These are phyloP conservation scores for Rhabdornis inornatus DNA, from an alignment of 2,113 vertebrate genomes.

Conservation along the genomic window DNA sequence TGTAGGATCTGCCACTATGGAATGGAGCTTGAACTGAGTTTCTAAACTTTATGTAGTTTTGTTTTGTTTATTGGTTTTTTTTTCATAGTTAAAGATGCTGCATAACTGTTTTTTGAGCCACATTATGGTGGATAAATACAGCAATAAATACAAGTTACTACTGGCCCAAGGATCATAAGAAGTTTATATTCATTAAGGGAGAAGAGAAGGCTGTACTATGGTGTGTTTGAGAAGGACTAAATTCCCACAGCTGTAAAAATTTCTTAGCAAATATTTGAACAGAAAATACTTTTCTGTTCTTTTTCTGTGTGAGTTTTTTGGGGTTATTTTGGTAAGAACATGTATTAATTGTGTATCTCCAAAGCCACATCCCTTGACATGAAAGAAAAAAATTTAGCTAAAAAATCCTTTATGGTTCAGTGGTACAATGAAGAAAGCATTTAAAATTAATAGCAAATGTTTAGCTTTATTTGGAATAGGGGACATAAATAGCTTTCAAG, in stretches of 20 bases:
- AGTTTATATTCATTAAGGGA: neutral
- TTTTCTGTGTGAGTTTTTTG: neutral
- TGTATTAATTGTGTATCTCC: neutral
- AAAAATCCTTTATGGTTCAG: neutral
- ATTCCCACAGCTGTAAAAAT: neutral
- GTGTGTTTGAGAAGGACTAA: neutral
- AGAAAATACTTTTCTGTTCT: neutral
- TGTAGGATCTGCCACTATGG: neutral
- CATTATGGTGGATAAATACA: neutral
- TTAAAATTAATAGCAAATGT: neutral
- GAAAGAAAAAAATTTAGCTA: neutral
- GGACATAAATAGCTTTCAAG: neutral
- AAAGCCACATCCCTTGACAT: neutral
- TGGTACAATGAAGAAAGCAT: neutral
- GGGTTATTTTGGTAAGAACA: neutral
- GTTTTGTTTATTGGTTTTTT: neutral
- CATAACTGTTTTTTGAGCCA: neutral
- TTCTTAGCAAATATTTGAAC: neutral
- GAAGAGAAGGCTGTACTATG: neutral
- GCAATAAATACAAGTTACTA: neutral
- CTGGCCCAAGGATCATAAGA: neutral
- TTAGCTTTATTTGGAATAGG: neutral
- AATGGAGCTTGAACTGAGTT: neutral
- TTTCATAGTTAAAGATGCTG: neutral
- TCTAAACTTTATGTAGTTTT: neutral